A percentile compares a stretch with the other conserved stretches of the same genome.
Evolutionary conservation across 2,113 vertebrate species (phyloP).

Genomic region (Caloenas nicobarica): DNA sequence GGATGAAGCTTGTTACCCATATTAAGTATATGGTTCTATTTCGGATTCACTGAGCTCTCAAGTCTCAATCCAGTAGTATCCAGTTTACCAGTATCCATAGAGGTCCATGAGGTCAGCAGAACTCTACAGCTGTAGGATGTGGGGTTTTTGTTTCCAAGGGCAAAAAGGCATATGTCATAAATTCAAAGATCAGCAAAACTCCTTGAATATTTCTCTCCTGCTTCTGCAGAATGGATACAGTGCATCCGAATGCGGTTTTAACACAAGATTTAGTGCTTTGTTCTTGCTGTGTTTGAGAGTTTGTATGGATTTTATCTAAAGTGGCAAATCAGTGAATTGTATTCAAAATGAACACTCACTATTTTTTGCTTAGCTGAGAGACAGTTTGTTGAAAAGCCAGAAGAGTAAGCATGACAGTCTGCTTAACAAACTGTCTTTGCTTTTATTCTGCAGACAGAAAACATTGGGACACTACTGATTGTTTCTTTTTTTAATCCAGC

Average conservation of each 20-base stretch:
- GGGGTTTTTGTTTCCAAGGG: not conserved
- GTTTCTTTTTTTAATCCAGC: not conserved
- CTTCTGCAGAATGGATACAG: not conserved
- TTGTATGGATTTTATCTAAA: not conserved
- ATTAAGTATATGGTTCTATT: not conserved
- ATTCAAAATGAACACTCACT: not conserved
- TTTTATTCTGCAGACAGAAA: not conserved
- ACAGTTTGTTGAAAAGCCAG: not conserved
- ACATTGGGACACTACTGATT: not conserved
- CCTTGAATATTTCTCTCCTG: not conserved
- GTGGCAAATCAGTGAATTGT: not conserved
- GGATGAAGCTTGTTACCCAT: not conserved
- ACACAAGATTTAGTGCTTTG: not conserved
- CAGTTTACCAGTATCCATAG: not conserved
- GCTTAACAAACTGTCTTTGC: not conserved
- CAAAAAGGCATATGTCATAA: not conserved
- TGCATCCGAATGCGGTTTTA: not conserved
- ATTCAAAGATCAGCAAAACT: not conserved
- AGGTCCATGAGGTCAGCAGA: fast-evolving
- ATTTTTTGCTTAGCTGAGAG: not conserved
- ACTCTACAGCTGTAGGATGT: not conserved
- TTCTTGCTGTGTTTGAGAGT: not conserved
- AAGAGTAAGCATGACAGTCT: not conserved
- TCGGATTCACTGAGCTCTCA: not conserved
- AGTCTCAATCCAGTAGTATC: not conserved